A percentile compares a stretch with the other conserved stretches of the same genome.
Evolutionary conservation across 2,113 vertebrate genomes (phyloP).

Genomic region (Calidris pugnax): DNA sequence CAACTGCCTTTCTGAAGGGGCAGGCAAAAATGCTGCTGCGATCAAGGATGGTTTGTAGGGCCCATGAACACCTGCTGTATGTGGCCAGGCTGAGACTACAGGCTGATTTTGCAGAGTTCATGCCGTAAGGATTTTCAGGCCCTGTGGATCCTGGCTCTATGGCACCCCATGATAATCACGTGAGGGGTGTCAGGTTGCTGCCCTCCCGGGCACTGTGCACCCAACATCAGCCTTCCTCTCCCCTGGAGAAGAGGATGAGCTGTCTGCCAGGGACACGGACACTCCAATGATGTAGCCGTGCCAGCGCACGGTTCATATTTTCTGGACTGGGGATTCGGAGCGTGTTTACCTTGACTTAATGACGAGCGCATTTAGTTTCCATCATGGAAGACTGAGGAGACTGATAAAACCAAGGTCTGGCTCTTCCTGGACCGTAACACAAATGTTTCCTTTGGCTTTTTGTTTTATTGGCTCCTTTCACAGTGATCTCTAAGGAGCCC

Average conservation of each 20-base stretch:
- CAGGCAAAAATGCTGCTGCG: neutral
- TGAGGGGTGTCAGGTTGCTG: neutral
- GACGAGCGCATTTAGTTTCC: neutral
- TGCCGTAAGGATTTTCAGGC: neutral
- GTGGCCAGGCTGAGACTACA: neutral
- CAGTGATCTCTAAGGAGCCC: conserved; percentile 7
- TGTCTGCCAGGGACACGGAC: neutral
- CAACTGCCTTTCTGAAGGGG: neutral
- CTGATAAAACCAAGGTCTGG: conserved; percentile 50
- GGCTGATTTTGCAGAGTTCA: neutral
- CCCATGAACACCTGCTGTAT: rapidly evolving
- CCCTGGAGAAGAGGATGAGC: neutral
- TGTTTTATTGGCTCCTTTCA: conserved; percentile 2
- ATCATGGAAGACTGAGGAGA: neutral
- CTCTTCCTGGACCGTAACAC: conserved; percentile 16
- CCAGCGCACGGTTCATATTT: neutral
- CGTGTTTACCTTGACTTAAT: conserved; percentile 6
- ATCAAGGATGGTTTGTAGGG: neutral
- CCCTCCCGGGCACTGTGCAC: neutral
- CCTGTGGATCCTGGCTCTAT: too few species aligned
- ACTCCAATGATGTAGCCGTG: neutral
- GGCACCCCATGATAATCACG: rapidly evolving
- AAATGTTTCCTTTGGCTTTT: conserved; percentile 64
- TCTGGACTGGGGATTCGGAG: neutral
- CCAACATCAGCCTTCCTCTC: neutral